Conservation (phyloP, 1,140 invertebrate species). For the Drosophila pandora region DNA sequence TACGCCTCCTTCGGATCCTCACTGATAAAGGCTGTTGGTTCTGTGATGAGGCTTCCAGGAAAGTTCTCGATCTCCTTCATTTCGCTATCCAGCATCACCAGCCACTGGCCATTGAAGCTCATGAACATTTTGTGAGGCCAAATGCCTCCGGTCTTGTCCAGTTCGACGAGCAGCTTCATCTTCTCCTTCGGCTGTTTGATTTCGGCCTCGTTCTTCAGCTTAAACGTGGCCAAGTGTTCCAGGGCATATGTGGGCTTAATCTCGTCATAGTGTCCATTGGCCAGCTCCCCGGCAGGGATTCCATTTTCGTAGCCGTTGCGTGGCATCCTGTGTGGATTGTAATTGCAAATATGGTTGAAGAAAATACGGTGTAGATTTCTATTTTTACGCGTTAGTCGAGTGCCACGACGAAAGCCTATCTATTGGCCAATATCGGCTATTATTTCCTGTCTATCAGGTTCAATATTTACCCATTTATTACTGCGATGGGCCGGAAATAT, state of each 20-base stretch:
- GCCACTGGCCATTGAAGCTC: slow-evolving; percentile 78
- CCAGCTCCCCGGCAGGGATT: slow-evolving; percentile 25
- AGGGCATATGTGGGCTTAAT: slow-evolving; percentile 77
- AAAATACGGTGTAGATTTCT: neutral
- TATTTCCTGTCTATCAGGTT: slow-evolving; percentile 7
- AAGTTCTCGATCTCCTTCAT: slow-evolving; percentile 82
- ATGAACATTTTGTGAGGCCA: slow-evolving; percentile 82
- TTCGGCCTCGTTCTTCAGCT: slow-evolving; percentile 73
- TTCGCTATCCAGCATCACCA: slow-evolving; percentile 77
- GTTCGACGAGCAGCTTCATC: slow-evolving; percentile 72
- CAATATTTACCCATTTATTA: slow-evolving; percentile 61
- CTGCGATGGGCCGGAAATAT: slow-evolving; percentile 60
- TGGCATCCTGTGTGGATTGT: slow-evolving; percentile 53
- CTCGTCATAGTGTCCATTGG: slow-evolving; percentile 44
- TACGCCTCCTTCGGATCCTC: slow-evolving; percentile 71
- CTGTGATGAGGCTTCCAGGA: slow-evolving; percentile 72
- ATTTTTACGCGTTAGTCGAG: neutral
- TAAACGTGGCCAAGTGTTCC: slow-evolving; percentile 78
- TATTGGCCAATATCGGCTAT: neutral
- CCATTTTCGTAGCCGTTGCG: slow-evolving; percentile 75
- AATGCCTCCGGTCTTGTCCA: slow-evolving; percentile 74
- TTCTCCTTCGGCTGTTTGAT: slow-evolving; percentile 74
- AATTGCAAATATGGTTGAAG: neutral
- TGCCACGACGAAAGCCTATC: slow-evolving; percentile 4
- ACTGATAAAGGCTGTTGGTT: slow-evolving; percentile 75